Base-by-base conservation (phyloP, 2,113 vertebrate genomes). In the Collichthys lucidus region DNA sequence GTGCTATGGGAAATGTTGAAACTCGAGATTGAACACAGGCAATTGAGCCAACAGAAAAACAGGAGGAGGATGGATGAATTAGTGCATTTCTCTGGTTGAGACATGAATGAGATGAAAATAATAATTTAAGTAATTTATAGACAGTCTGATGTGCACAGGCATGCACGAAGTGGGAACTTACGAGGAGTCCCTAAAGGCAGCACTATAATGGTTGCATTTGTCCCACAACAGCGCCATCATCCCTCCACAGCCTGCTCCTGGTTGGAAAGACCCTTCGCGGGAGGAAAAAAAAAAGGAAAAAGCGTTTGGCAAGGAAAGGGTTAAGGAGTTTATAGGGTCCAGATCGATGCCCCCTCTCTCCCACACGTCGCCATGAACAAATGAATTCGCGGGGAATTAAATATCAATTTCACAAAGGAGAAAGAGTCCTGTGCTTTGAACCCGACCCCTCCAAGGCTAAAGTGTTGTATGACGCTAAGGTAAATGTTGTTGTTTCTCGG, bases 401-500 rank as follows among this genome's bases (percentile, higher is more conserved):
- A 97, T 98, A 97, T 95, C 96, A 96, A 93, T 98, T 98, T 95
- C 96, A 96, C 88, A 96, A 96, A 94, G 97, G 97, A 94, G 98
- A 99, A 94, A 95, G 96, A 96, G 97, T 99, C 90, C 95, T 98
- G 92, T 99, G 97, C 93, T 99, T 99, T 92, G 97, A 98, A 95
- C 97, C 97, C 68, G 98, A 99, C 89, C 97, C 97, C 42, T 96
- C 96, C 91, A 99, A 99, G 94, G 97, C 97, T 86, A 96, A 97
- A 95, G 98, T 99, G 92, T 94, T 99, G 91, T 99, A 99, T 92
- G 97, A 99, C 96, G 97, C 97, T 57, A 99, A 98, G 97, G 98
- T 99, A 96, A 96, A 94, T 9, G 31, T 47, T 76, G 11, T 42
- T 22, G 2, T 31, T 26, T 26, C 26, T 26, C n/a, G n/a, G n/a